Evolutionary conservation across 1,140 invertebrate genomes (phyloP), one percentile per base, ranked within the genome.

Genomic region (Drosophila funebris): DNA sequence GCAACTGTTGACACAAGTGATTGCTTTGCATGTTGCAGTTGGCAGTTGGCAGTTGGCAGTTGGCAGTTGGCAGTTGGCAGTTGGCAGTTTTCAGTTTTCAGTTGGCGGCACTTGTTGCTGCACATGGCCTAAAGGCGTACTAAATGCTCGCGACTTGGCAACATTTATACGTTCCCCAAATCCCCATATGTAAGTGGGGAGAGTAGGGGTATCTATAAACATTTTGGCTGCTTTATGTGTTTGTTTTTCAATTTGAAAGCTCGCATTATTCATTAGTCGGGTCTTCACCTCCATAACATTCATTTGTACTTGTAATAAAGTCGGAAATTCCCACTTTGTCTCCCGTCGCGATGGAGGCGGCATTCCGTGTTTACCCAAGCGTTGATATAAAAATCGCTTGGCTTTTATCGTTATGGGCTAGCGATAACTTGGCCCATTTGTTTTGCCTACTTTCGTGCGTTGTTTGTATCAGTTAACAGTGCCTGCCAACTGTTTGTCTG

Each of bases 341-440:
- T n/a, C 3, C 27, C 27, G 4, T 6, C 14, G 14, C 29, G 29
- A 8, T 13, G 13, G n/a, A n/a, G n/a, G n/a, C 8, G 41, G 9
- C 13, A 4, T 18, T 16, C 14, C 39, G 20, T 67, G 70, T 72
- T 85, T 87, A 81, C 58, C 56, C 70, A 71, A 43, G 76, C 78
- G 77, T 85, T 77, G 77, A 70, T 64, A 84, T 77, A 85, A 80
- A 77, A 84, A 85, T 85, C 81, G 76, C 67, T 87, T 78, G 71
- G 73, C 69, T 81, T 85, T 83, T 83, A 83, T 78, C 79, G 79
- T 82, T 62, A 83, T 84, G 54, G 60, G 50, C 60, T 50, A 72
- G 52, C 82, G 77, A 81, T 87, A 81, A 66, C 67, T 76, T 75
- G 58, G 63, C 70, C 75, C 83, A 88, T 87, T 87, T 88, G 75